Percentiles rank a stretch among this genome's conserved stretches.
These are phyloP conservation scores for Hydrophis major DNA, from an alignment of 2,797 vertebrate species.

Conservation along the genomic window DNA sequence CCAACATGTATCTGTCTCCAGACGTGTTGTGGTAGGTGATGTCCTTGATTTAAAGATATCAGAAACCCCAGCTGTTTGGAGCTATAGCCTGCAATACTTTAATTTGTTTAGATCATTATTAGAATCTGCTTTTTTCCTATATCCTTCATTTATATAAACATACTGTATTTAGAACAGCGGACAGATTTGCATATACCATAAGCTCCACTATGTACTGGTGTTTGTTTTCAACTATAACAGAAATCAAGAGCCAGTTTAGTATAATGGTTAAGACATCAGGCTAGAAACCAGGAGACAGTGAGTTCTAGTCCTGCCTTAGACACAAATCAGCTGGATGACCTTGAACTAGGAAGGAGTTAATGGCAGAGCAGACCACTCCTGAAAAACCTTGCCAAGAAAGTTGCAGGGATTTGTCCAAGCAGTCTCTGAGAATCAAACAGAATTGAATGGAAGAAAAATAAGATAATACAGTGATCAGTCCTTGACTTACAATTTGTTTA, in stretches of 20 bases:
- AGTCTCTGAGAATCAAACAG: not conserved
- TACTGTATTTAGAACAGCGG: not conserved
- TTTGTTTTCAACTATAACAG: not conserved
- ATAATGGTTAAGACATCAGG: not conserved
- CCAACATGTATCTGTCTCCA: not conserved
- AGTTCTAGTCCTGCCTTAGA: not conserved
- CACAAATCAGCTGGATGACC: not conserved
- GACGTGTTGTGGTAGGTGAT: not conserved
- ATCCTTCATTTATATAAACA: not conserved
- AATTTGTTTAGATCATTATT: slow-evolving; percentile 12
- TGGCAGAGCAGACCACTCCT: not conserved
- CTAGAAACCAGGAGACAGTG: not conserved
- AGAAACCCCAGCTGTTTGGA: not conserved
- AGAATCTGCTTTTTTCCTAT: slow-evolving; percentile 14
- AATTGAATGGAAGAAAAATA: not conserved
- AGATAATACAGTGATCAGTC: not conserved
- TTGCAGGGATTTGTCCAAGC: not conserved
- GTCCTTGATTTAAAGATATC: not conserved
- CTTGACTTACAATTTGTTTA: not conserved
- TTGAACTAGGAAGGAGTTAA: not conserved
- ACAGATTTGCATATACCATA: not conserved
- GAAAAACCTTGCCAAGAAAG: not conserved
- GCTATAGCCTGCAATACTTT: not conserved
- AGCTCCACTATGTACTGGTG: not conserved
- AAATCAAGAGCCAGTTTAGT: not conserved